Evolutionary conservation across 2,888 invertebrate genomes (phyloP), one percentile per base, ranked within the genome.

Genomic region (Diogma glabrata): DNA sequence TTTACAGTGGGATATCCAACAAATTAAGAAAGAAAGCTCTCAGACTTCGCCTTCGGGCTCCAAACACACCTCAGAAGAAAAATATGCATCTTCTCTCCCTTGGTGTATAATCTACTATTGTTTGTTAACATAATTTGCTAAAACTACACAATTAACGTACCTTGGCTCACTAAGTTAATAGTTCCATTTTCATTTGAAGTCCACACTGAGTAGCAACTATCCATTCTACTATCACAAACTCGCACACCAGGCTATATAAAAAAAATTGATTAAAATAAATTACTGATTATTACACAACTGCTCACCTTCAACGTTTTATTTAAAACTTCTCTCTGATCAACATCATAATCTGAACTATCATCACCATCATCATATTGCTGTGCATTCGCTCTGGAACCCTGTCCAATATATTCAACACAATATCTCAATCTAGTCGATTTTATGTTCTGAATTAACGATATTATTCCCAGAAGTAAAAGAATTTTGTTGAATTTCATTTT

Each of bases 121-220:
- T n/a, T n/a, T n/a, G n/a, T n/a, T n/a, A n/a, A n/a, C n/a, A n/a
- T n/a, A n/a, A n/a, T n/a, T n/a, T n/a, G n/a, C n/a, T n/a, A n/a
- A n/a, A n/a, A n/a, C n/a, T n/a, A n/a, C n/a, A n/a, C n/a, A 9
- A 55, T 49, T 48, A 8, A 33, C 14, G 12, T 33, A 54, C 87
- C 87, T 78, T 88, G 85, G 49, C 79, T 78, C 51, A 84, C 72
- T 46, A 86, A 75, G 49, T 77, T 78, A 56, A 77, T 75, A 59
- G 82, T 82, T 10, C 73, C 76, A 49, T 74, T 72, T 8, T 69
- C 67, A 58, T 81, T 77, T 57, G 79, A 76, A 57, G 76, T 73
- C 84, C 84, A 87, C 1, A 85, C 69, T 0, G 86, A 79, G 63
- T 81, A 87, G 62, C 87, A 88, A 14, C 24, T 22, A n/a, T 26